phyloP scores from a whole-genome alignment of 2,113 vertebrate species.

The Mastomys natalensis region DNA sequence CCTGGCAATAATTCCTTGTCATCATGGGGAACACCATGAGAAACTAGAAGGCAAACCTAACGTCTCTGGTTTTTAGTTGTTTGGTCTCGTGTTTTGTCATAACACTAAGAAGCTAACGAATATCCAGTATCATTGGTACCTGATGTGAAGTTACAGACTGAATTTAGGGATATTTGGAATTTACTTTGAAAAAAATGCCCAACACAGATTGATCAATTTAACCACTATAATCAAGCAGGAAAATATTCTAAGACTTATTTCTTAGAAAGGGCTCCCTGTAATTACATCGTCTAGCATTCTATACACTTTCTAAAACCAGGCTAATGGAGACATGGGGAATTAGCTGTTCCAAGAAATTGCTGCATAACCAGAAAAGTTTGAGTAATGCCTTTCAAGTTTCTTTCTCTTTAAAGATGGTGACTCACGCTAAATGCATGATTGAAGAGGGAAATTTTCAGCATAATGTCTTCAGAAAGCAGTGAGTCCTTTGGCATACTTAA shows the following conservation, averaged over 20 bases:
- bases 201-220: neutral
- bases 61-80: neutral
- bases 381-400: slow-evolving; percentile 15
- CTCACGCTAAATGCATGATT: slow-evolving; percentile 64
- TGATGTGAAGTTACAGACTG: neutral
- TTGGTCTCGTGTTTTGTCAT: neutral
- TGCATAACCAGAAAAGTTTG: slow-evolving; percentile 39
- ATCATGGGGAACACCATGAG: neutral
- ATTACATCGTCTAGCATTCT: slow-evolving; percentile 18
- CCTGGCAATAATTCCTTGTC: neutral
- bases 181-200: neutral
- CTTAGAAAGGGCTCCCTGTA: neutral
- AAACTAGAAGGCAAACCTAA: neutral
- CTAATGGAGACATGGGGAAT: slow-evolving; percentile 30
- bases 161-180: neutral
- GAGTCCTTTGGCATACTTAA: slow-evolving; percentile 75
- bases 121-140: neutral
- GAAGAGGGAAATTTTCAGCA: slow-evolving; percentile 70
- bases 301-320: neutral
- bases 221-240: too few relatives aligned
- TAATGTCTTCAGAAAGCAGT: slow-evolving; percentile 70
- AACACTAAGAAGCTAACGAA: neutral
- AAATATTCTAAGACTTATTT: slow-evolving; percentile 36
- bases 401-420: slow-evolving; percentile 72
- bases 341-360: slow-evolving; percentile 61